Conservation (phyloP, 1,140 invertebrate genomes). For the Drosophila jambulina region DNA sequence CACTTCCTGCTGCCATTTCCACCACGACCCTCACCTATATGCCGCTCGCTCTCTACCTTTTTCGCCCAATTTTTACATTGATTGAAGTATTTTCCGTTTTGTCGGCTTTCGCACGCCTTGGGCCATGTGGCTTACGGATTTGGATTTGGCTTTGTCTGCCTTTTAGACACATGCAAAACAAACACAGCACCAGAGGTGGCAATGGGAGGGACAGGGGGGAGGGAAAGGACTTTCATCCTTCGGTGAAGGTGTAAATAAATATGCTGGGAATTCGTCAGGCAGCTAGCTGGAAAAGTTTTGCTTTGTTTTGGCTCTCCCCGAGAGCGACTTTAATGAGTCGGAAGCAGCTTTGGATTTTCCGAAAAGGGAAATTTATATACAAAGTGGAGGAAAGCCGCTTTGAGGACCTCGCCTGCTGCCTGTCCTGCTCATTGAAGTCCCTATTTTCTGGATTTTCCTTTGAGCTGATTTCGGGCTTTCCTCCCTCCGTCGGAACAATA, state of each 20-base stretch:
- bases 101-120: slow-evolving; percentile 69
- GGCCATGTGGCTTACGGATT: slow-evolving; percentile 75
- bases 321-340: slow-evolving; percentile 72
- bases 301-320: slow-evolving; percentile 25
- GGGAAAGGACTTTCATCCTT: slow-evolving; percentile 34
- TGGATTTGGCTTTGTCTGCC: slow-evolving; percentile 67
- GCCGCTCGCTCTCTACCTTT: slow-evolving; percentile 4
- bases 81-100: slow-evolving; percentile 81
- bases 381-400: slow-evolving; percentile 62
- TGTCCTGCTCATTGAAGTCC: slow-evolving; percentile 2
- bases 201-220: neutral
- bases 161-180: slow-evolving; percentile 77
- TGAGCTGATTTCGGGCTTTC: slow-evolving; percentile 17
- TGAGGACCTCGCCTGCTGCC: slow-evolving; percentile 26
- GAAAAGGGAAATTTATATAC: slow-evolving; percentile 42
- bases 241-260: slow-evolving; percentile 77
- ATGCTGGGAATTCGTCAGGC: slow-evolving; percentile 69
- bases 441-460: slow-evolving; percentile 27
- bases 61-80: slow-evolving; percentile 74
- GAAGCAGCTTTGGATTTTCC: slow-evolving; percentile 63
- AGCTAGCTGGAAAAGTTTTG: slow-evolving; percentile 28
- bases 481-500: slow-evolving; percentile 20
- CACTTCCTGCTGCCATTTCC: slow-evolving; percentile 46
- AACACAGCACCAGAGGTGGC: slow-evolving; percentile 25
- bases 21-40: slow-evolving; percentile 7